Percentiles rank a stretch among this genome's conserved stretches.
These are phyloP conservation scores for Lucinisca nassula DNA, from an alignment of 2,888 invertebrate species.

Conservation along the genomic window DNA sequence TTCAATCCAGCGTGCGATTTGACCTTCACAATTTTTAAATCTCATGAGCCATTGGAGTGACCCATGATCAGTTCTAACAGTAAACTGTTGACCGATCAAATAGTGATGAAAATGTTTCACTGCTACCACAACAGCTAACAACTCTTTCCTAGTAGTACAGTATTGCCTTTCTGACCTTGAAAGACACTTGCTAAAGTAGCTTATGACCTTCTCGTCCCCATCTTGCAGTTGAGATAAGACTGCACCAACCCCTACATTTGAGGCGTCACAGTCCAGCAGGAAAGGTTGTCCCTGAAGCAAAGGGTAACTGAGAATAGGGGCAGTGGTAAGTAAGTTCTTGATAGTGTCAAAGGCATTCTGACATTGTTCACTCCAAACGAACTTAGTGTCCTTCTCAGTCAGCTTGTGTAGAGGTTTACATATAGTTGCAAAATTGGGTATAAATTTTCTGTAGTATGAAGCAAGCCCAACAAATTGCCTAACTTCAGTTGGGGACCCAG, in stretches of 20 bases:
- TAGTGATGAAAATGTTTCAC: background rate
- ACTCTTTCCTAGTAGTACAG: background rate
- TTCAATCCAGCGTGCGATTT: constrained; percentile 4
- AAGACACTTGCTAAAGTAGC: background rate
- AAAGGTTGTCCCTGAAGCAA: background rate
- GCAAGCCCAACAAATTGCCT: background rate
- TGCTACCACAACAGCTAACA: background rate
- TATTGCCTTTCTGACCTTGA: background rate
- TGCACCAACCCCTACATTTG: no score
- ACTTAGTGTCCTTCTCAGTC: no score
- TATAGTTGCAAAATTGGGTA: background rate
- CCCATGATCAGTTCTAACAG: no score
- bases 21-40: no score
- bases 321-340: background rate
- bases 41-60: no score
- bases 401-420: background rate
- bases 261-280: no score
- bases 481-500: background rate
- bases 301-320: background rate
- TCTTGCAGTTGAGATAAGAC: background rate
- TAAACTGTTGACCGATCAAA: no score
- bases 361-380: background rate
- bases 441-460: background rate
- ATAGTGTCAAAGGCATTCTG: no score
- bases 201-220: no score